Evolutionary conservation across 2,888 invertebrate genomes (phyloP), one percentile per base, ranked within the genome.

Genomic region (Drosophila falleni): DNA sequence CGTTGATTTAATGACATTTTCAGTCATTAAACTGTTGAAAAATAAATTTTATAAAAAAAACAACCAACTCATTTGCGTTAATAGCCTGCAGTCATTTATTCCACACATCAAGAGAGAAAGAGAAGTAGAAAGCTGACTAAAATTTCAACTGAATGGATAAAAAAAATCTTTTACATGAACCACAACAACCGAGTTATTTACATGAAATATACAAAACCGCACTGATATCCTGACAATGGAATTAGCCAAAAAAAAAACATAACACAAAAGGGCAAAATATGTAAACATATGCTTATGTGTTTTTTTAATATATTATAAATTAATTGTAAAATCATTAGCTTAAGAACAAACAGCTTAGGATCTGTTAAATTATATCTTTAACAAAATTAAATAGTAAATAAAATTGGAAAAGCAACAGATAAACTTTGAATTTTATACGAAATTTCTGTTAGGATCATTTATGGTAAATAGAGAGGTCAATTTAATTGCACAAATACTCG

Each of bases 71-170:
- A 68, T 77, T 60, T 67, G 63, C 85, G 60, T 85, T 81, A 77
- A 87, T 87, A 87, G 71, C 76, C 60, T 47, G 50, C 68, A 60
- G 81, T 74, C 76, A 78, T 78, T 87, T 66, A 74, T 62, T 65
- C 55, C 31, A 55, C 74, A 65, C 63, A 74, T 66, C n/a, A 56
- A 16, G 47, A 37, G 13, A 58, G 37, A 39, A 4, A 19, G 33
- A 15, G 9, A 10, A 23, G 4, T 3, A 3, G 44, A 53, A 56
- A 66, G 64, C 50, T 47, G 65, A 56, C 50, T 47, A 63, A 56
- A 78, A 54, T 60, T 49, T 44, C 59, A 72, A 47, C 44, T 46
- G 56, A 54, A 44, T 56, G 16, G 37, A 26, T n/a, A 47, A 60
- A 63, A 74, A 78, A 74, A 23, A 23, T 55, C 41, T 44, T 73